A percentile compares a stretch with the other conserved stretches of the same genome.
phyloP scores from a whole-genome alignment of 1,140 invertebrate species.

The Hermatobates lingyangjiaoensis region DNA sequence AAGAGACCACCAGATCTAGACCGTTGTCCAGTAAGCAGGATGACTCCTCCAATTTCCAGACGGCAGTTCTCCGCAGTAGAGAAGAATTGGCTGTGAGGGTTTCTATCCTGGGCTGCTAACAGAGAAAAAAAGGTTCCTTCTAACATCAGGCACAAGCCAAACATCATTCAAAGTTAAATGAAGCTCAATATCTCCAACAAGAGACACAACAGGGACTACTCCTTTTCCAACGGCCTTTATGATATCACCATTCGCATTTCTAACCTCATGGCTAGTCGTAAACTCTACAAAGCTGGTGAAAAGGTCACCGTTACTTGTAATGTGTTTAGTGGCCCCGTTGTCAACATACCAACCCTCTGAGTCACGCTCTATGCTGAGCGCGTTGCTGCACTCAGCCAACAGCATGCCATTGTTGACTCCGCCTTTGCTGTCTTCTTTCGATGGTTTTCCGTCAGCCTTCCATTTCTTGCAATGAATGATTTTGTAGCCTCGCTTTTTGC shows the following conservation, averaged over 20 bases:
- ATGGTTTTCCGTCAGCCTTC: background rate
- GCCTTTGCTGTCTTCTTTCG: background rate
- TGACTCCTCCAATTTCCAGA: slow-evolving; percentile 11
- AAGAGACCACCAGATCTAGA: slow-evolving; percentile 14
- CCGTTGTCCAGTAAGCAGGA: slow-evolving; percentile 13
- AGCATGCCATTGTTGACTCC: background rate
- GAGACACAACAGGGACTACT: slow-evolving; percentile 14
- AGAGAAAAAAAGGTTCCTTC: slow-evolving; percentile 21
- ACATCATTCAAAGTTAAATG: slow-evolving; percentile 17
- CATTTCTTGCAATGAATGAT: background rate
- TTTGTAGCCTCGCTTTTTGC: background rate
- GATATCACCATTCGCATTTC: slow-evolving; percentile 16
- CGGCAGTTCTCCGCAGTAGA: slow-evolving; percentile 14
- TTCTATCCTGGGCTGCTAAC: slow-evolving; percentile 18
- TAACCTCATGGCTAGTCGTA: slow-evolving; percentile 14
- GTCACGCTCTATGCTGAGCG: slow-evolving; percentile 8
- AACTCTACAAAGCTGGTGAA: slow-evolving; percentile 18
- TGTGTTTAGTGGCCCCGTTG: slow-evolving; percentile 21
- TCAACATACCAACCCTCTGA: slow-evolving; percentile 19
- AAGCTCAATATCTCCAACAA: slow-evolving; percentile 10
- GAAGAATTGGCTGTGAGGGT: slow-evolving; percentile 16
- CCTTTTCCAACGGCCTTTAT: slow-evolving; percentile 17
- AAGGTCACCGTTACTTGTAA: slow-evolving; percentile 15
- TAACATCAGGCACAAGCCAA: slow-evolving; percentile 19
- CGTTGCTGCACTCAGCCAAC: background rate